Percentiles rank a stretch among this genome's conserved stretches.
Conservation (phyloP, 2,888 invertebrate species). For the Homarus gammarus region DNA sequence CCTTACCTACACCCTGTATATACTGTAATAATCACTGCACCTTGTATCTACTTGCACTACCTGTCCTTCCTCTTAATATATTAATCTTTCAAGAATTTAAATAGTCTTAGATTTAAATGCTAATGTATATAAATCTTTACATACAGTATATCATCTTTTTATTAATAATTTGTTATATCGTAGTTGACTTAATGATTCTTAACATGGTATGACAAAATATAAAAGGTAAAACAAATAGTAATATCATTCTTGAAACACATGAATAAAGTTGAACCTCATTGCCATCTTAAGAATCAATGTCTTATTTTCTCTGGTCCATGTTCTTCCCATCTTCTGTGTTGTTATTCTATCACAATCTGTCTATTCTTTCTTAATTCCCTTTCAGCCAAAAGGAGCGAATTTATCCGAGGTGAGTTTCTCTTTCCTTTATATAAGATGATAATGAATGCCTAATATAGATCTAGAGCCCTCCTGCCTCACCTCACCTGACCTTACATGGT, state of each 20-base stretch:
- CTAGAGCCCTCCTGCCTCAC: not conserved
- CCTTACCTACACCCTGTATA: too few species aligned
- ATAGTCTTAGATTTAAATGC: not conserved
- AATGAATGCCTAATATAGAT: constrained; percentile 8
- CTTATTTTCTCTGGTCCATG: not conserved
- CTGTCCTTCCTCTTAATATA: too few species aligned
- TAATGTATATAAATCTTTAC: not conserved
- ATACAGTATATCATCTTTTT: not conserved
- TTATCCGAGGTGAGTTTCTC: constrained; percentile 54
- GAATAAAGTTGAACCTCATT: too few species aligned
- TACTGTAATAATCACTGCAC: too few species aligned
- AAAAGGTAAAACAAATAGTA: too few species aligned
- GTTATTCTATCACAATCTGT: constrained; percentile 22
- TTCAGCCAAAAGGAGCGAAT: constrained; percentile 58
- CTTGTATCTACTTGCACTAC: too few species aligned
- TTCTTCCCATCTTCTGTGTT: constrained; percentile 22
- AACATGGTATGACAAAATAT: too few species aligned
- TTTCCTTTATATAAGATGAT: constrained; percentile 21
- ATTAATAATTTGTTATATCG: too few species aligned
- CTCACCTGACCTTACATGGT: not conserved
- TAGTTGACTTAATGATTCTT: too few species aligned
- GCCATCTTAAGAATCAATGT: not conserved
- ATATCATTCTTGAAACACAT: too few species aligned
- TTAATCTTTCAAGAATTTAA: not conserved
- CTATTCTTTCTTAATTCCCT: constrained; percentile 46